phyloP scores from a whole-genome alignment of 1,140 invertebrate genomes.

The Idris sp. region DNA sequence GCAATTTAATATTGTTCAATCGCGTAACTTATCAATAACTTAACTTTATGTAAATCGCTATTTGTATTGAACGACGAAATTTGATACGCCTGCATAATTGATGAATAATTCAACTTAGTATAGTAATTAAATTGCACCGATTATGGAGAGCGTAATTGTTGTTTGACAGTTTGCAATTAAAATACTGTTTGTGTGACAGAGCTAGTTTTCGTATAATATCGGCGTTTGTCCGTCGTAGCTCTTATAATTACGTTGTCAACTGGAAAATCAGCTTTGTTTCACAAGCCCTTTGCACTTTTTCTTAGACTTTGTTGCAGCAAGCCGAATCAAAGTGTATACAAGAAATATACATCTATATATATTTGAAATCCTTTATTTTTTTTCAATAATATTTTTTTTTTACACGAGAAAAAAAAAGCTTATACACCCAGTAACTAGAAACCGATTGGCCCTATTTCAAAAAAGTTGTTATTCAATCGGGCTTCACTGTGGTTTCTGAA shows the following conservation, averaged over 20 bases:
- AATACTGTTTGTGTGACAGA: constrained; percentile 22
- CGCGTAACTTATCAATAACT: constrained; percentile 26
- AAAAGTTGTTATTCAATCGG: too few species aligned
- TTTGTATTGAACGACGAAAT: constrained; percentile 35
- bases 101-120: constrained; percentile 42
- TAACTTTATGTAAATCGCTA: constrained; percentile 37
- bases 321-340: too few species aligned
- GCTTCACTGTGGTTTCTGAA: too few species aligned
- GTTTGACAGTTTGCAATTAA: constrained; percentile 36
- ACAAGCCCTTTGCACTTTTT: too few species aligned
- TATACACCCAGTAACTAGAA: too few species aligned
- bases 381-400: too few species aligned
- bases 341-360: too few species aligned
- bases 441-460: too few species aligned
- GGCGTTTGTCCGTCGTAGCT: constrained; percentile 8
- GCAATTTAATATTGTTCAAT: constrained; percentile 34
- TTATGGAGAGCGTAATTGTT: constrained; percentile 16
- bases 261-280: constrained; percentile 31
- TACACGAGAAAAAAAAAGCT: too few species aligned
- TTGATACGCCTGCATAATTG: constrained; percentile 28
- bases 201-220: constrained; percentile 1
- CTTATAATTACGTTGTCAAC: constrained; percentile 12
- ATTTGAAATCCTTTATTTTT: too few species aligned
- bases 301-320: too few species aligned
- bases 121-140: constrained; percentile 33